These are phyloP conservation scores for Coregonus ussuriensis DNA, from an alignment of 2,797 vertebrate genomes.

Conservation along the genomic window DNA sequence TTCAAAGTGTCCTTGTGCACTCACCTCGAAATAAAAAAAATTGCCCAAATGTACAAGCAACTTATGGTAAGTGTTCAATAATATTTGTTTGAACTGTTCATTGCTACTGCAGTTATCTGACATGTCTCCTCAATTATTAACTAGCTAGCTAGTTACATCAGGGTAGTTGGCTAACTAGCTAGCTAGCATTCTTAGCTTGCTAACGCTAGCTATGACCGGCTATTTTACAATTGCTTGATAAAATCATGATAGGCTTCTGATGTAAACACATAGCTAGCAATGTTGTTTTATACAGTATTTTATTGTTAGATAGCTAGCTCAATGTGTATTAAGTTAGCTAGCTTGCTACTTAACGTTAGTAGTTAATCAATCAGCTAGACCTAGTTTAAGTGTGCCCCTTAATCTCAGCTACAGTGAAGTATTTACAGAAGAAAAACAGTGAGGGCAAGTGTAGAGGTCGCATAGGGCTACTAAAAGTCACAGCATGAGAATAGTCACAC, in stretches of 20 bases:
- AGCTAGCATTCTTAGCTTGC: neutral
- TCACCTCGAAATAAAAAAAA: constrained; percentile 8
- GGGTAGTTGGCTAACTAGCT: neutral
- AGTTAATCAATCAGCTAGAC: neutral
- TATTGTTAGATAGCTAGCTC: neutral
- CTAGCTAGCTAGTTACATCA: neutral
- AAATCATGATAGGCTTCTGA: neutral
- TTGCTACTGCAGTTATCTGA: neutral
- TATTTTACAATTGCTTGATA: neutral
- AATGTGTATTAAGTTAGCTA: neutral
- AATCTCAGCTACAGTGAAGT: too few relatives aligned
- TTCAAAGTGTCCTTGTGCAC: constrained; percentile 53
- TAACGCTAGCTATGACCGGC: neutral
- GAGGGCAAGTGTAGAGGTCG: neutral
- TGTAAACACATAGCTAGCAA: too few relatives aligned
- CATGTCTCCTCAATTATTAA: neutral
- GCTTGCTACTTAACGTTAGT: neutral
- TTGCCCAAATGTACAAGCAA: constrained; percentile 56
- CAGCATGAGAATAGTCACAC: neutral
- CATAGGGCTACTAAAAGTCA: neutral
- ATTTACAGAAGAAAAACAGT: too few relatives aligned
- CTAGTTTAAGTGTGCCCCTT: neutral
- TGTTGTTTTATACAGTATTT: too few relatives aligned
- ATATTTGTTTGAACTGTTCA: neutral
- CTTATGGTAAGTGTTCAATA: constrained; percentile 46